Evolutionary conservation across 2,797 vertebrate genomes (phyloP), one percentile per base, ranked within the genome.

Genomic region (Coluber constrictor): DNA sequence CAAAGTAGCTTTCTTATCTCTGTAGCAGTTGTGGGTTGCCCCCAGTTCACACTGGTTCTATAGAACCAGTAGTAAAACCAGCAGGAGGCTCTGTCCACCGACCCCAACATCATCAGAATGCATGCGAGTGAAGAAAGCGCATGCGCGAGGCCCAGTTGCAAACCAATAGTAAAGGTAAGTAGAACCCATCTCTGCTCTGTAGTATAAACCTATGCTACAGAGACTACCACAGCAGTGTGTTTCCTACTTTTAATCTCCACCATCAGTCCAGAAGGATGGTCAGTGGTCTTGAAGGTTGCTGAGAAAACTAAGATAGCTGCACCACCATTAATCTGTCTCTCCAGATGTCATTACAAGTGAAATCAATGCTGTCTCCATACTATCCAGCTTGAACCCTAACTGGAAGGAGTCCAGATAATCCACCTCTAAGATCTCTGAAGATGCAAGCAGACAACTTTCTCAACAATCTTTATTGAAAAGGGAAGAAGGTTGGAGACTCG

Each of bases 61-160:
- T 51, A 51, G 47, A 51, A 51, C 47, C 7, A 6, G 47, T 51
- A 51, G 47, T 8, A 51, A 51, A 51, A 51, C 47, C 1, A 6
- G 47, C 47, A 6, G 47, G 7, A 51, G 6, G 47, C 47, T 51
- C 47, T 6, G 1, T 51, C 47, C 47, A 51, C 6, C 7, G 1
- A 51, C 47, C 47, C 47, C 47, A 51, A 51, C 7, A 6, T 51
- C 47, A 51, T 51, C 47, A 51, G 47, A 51, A 51, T 51, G 47
- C 47, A 51, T 51, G 47, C 1, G 47, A 51, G 47, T 51, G 47
- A 51, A 51, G 47, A 6, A 8, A 51, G 7, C 1, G 47, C 47
- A 7, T 51, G 47, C 6, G 6, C 7, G 47, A 0, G 0, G 47
- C 7, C 47, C 47, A 6, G 1, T 51, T 51, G 47, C 6, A 8